These are phyloP conservation scores for Baryphthengus martii DNA, from an alignment of 2,113 vertebrate species.

Conservation along the genomic window DNA sequence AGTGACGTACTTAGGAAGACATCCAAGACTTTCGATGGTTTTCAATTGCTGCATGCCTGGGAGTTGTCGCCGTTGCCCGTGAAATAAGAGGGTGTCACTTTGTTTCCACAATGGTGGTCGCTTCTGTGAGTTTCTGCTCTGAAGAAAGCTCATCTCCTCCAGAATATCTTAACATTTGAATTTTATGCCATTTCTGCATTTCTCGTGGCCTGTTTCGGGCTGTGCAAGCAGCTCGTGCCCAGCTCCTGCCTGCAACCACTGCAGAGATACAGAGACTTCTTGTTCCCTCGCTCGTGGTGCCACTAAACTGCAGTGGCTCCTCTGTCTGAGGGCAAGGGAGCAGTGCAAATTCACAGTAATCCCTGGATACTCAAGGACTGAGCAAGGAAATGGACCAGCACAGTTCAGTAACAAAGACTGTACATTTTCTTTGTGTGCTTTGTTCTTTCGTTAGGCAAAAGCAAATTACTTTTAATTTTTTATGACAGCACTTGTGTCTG, in stretches of 20 bases:
- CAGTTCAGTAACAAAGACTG: background rate
- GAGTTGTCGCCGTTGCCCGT: background rate
- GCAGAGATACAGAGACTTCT: fast-evolving
- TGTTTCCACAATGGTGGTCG: fast-evolving
- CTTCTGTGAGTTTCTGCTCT: background rate
- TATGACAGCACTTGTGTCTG: background rate
- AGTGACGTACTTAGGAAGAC: background rate
- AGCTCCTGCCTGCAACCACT: background rate
- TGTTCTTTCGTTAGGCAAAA: background rate
- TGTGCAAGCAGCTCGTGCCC: background rate
- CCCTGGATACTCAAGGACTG: background rate
- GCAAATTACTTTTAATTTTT: background rate
- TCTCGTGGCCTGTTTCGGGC: background rate
- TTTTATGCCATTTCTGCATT: background rate
- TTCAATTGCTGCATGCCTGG: background rate
- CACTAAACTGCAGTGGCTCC: background rate
- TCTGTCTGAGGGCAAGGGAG: background rate
- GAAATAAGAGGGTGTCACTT: background rate
- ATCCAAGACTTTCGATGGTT: background rate
- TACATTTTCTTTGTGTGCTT: background rate
- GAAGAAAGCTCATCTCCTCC: background rate
- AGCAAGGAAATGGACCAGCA: background rate
- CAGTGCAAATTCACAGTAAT: fast-evolving
- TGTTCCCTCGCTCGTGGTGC: background rate
- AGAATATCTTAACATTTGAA: background rate